Conservation (phyloP, 2,113 vertebrate genomes). For the Daubentonia madagascariensis region DNA sequence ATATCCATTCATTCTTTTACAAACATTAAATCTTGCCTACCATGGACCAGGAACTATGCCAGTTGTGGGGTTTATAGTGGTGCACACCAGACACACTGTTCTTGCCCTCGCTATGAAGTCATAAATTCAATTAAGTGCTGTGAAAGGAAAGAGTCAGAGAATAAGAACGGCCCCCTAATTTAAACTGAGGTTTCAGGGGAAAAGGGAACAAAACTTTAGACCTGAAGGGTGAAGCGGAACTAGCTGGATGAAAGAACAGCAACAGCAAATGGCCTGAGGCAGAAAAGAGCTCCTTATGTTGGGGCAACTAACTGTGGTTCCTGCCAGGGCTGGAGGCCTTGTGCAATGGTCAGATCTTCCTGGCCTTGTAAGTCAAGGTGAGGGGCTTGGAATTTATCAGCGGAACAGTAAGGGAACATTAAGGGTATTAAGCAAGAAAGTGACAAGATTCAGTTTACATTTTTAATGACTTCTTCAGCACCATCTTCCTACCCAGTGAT, state of each 20-base stretch:
- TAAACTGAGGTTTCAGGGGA: not conserved
- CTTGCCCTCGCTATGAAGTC: not conserved
- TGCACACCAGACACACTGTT: not conserved
- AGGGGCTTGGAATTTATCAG: not conserved
- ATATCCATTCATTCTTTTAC: not conserved
- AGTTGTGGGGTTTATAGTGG: fast-evolving
- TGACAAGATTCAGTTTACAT: not conserved
- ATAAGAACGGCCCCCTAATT: not conserved
- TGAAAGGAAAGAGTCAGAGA: not conserved
- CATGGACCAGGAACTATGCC: not conserved
- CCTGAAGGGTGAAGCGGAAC: not conserved
- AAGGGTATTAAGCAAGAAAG: not conserved
- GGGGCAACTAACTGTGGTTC: not conserved
- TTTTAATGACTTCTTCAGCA: not conserved
- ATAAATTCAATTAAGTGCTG: not conserved
- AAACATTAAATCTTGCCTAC: not conserved
- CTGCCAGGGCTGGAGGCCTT: not conserved
- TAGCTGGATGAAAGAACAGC: not conserved
- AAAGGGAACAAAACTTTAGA: not conserved
- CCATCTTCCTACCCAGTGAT: not conserved
- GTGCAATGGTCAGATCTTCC: not conserved
- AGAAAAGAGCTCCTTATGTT: not conserved
- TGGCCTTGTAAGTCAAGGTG: not conserved
- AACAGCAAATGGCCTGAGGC: not conserved
- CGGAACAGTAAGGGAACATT: not conserved